Evolutionary conservation across 2,888 invertebrate species (phyloP), one percentile per base, ranked within the genome.

Genomic region (Ctena decussata): DNA sequence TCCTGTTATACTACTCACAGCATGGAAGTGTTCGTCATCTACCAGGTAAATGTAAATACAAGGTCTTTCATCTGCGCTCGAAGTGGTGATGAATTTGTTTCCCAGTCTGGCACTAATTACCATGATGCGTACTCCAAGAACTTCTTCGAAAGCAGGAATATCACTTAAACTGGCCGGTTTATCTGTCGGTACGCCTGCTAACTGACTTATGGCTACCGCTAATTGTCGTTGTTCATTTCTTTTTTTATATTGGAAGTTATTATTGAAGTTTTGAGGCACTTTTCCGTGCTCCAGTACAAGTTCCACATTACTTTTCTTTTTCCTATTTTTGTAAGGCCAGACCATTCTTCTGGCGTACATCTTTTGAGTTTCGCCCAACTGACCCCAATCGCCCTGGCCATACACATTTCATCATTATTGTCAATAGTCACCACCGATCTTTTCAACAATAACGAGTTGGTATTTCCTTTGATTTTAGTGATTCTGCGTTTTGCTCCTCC

Each of bases 21-120:
- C 39, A 46, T 86, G 70, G 74, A 86, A 80, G 24, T 82, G 80
- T 30, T 77, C 44, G 32, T 77, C 79, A 32, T 79, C 77, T 44
- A 80, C n/a, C n/a, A n/a, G n/a, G n/a, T n/a, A n/a, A n/a, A n/a
- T n/a, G n/a, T n/a, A n/a, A n/a, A n/a, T n/a, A n/a, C n/a, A n/a
- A n/a, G n/a, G n/a, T n/a, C n/a, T n/a, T n/a, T n/a, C n/a, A n/a
- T n/a, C n/a, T n/a, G n/a, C n/a, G n/a, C n/a, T 72, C 5, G 77
- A 49, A 65, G 49, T 57, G 8, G 60, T 80, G 0, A 80, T 49
- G 65, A 80, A 80, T 35, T 80, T 84, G 15, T 80, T 84, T 21
- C 77, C 77, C 21, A 80, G 69, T 72, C 65, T 65, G 24, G 84
- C 60, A 18, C 60, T 76, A n/a, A 77, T 53, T 32, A 80, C 73